Conservation (phyloP, 2,888 invertebrate species). For the Xylota sylvarum region DNA sequence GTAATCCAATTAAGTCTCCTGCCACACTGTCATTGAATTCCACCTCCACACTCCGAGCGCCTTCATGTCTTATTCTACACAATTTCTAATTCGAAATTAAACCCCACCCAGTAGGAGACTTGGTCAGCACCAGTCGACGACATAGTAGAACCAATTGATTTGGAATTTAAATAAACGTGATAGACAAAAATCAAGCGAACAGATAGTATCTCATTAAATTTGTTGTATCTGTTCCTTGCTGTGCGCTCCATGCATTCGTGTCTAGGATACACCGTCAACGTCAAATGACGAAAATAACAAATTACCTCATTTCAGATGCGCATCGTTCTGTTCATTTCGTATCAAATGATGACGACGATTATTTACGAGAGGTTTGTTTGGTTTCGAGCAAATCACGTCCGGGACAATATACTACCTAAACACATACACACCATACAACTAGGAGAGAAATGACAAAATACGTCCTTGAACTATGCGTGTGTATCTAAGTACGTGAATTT, state of each 20-base stretch:
- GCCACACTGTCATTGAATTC: slow-evolving; percentile 53
- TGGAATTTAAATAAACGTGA: slow-evolving; percentile 69
- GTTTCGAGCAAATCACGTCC: slow-evolving; percentile 44
- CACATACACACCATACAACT: too few relatives aligned
- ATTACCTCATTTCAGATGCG: slow-evolving; percentile 48
- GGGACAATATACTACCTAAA: neutral
- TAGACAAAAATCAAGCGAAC: slow-evolving; percentile 50
- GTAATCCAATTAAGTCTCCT: slow-evolving; percentile 74
- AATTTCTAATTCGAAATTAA: slow-evolving; percentile 55
- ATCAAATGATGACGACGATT: slow-evolving; percentile 14
- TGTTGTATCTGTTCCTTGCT: neutral
- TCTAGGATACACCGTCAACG: too few relatives aligned
- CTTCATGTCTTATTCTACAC: neutral
- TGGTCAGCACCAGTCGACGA: slow-evolving; percentile 11
- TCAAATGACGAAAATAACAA: slow-evolving; percentile 35
- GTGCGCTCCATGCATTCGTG: neutral
- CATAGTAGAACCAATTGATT: slow-evolving; percentile 44
- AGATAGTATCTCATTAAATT: slow-evolving; percentile 59
- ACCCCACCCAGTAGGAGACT: slow-evolving; percentile 15
- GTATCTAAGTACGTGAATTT: neutral
- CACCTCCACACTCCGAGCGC: neutral
- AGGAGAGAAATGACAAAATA: neutral
- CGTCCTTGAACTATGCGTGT: slow-evolving; percentile 9
- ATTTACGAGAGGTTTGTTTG: slow-evolving; percentile 40
- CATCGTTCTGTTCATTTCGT: slow-evolving; percentile 12